Evolutionary conservation across 2,797 vertebrate species (phyloP).

Genomic region (Sparus aurata): DNA sequence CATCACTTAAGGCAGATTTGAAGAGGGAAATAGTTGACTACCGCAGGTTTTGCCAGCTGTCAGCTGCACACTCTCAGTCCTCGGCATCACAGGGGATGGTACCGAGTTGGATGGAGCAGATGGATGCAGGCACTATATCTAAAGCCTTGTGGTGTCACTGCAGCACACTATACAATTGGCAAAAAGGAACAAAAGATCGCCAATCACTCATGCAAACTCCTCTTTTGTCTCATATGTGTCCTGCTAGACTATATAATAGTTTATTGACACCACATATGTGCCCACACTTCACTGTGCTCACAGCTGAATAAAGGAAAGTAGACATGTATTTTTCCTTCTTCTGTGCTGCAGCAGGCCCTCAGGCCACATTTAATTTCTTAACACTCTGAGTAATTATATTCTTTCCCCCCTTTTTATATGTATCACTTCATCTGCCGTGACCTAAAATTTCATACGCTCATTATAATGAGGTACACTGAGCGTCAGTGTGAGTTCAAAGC

Average conservation of each 20-base stretch:
- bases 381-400: slow-evolving; percentile 33
- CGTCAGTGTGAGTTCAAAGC: slow-evolving; percentile 39
- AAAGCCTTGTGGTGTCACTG: slow-evolving; percentile 31
- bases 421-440: slow-evolving; percentile 54
- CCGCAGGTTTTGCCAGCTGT: slow-evolving; percentile 52
- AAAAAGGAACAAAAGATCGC: slow-evolving; percentile 33
- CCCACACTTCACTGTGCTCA: not conserved
- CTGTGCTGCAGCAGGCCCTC: slow-evolving; percentile 22
- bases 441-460: slow-evolving; percentile 44
- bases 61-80: slow-evolving; percentile 41
- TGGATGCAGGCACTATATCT: slow-evolving; percentile 44
- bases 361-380: slow-evolving; percentile 46
- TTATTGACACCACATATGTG: not conserved
- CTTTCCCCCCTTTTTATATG: slow-evolving; percentile 5
- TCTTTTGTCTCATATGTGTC: not conserved
- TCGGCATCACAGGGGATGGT: slow-evolving; percentile 36
- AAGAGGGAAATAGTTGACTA: not conserved
- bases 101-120: slow-evolving; percentile 55
- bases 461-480: slow-evolving; percentile 53
- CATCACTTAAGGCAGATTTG: slow-evolving; percentile 2
- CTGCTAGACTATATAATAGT: not conserved
- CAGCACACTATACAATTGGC: slow-evolving; percentile 37
- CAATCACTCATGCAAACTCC: slow-evolving; percentile 20
- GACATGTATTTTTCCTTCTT: not conserved
- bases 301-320: slow-evolving; percentile 19